Evolutionary conservation across 1,140 invertebrate species (phyloP).

Genomic region (Conopomorpha cramerella): DNA sequence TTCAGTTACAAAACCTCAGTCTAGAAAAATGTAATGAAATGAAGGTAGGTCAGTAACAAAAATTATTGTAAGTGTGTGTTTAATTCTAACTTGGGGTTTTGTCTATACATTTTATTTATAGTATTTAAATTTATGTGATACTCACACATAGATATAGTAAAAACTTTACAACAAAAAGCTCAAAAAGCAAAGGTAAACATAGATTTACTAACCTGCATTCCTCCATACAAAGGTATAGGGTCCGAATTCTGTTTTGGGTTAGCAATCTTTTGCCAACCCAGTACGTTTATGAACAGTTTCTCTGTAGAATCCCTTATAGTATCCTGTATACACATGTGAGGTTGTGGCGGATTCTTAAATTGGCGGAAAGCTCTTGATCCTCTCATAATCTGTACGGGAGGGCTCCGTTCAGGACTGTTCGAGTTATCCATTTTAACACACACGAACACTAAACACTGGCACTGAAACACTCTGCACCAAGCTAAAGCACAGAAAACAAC

Average conservation of each 20-base stretch:
- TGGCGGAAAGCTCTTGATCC: slow-evolving; percentile 62
- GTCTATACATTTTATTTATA: no score
- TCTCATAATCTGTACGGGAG: slow-evolving; percentile 43
- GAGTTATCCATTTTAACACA: slow-evolving; percentile 44
- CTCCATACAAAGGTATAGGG: slow-evolving; percentile 70
- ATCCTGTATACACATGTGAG: slow-evolving; percentile 76
- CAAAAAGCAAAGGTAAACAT: neutral
- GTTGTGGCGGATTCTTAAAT: slow-evolving; percentile 74
- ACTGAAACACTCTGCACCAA: no score
- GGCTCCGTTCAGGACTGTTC: slow-evolving; percentile 34
- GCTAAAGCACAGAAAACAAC: no score
- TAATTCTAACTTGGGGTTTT: no score
- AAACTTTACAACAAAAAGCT: neutral
- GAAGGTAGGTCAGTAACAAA: no score
- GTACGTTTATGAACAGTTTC: slow-evolving; percentile 68
- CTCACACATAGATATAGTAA: no score
- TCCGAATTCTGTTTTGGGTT: slow-evolving; percentile 66
- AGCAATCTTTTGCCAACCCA: slow-evolving; percentile 73
- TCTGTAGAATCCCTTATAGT: slow-evolving; percentile 61
- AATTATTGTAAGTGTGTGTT: no score
- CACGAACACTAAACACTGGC: no score
- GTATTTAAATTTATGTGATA: no score
- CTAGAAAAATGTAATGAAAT: no score
- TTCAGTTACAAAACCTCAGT: no score
- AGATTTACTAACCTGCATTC: slow-evolving; percentile 64